Evolutionary conservation across 2,113 vertebrate genomes (phyloP).

Genomic region (Carettochelys insculpta): DNA sequence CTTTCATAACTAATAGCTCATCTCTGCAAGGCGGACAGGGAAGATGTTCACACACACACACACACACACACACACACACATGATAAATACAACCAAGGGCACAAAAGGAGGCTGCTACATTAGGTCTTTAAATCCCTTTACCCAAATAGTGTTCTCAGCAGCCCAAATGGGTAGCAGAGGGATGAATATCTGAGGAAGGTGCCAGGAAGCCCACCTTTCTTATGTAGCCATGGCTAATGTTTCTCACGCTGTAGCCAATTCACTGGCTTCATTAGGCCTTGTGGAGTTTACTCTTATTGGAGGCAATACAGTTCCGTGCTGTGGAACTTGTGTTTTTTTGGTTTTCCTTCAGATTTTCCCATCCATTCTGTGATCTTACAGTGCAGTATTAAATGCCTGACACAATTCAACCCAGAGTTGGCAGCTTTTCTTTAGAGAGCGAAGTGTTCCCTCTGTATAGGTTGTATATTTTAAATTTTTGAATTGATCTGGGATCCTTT

Average conservation of each 20-base stretch:
- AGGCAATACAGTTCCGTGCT: neutral
- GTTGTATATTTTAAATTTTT: slow-evolving; percentile 64
- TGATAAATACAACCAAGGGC: neutral
- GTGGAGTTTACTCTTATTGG: slow-evolving; percentile 19
- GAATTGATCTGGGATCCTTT: slow-evolving; percentile 67
- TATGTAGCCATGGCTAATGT: neutral
- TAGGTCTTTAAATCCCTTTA: neutral
- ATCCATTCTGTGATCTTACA: slow-evolving; percentile 46
- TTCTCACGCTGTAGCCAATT: neutral
- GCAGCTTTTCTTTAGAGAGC: slow-evolving; percentile 60
- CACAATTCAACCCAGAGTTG: slow-evolving; percentile 50
- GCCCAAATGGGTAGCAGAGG: neutral
- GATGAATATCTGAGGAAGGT: neutral
- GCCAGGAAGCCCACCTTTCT: neutral
- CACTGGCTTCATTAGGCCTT: neutral
- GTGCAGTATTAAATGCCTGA: slow-evolving; percentile 43
- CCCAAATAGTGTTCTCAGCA: neutral
- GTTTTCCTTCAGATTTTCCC: slow-evolving; percentile 55
- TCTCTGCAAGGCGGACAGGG: slow-evolving; percentile 32
- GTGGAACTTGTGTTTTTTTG: slow-evolving; percentile 43
- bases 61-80: neutral
- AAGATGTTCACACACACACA: neutral
- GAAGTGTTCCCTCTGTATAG: slow-evolving; percentile 48
- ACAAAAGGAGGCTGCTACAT: neutral
- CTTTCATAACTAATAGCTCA: slow-evolving; percentile 43